Conservation (phyloP, 1,140 invertebrate genomes). For the Patella vulgata region DNA sequence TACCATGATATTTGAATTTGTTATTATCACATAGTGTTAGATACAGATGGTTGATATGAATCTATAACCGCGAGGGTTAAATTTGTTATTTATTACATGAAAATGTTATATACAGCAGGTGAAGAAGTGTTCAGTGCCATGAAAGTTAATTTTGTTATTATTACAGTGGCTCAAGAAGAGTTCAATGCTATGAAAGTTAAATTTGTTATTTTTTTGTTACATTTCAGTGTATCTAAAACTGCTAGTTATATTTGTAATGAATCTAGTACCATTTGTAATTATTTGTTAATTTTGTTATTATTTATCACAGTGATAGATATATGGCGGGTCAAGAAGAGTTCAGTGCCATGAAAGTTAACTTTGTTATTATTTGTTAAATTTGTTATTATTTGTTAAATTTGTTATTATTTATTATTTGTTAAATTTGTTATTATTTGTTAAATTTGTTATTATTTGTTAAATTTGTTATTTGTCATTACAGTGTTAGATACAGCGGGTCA, state of each 20-base stretch:
- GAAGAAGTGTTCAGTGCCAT: not conserved
- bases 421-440: too few species aligned
- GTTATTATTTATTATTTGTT: too few species aligned
- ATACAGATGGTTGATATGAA: too few species aligned
- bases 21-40: too few species aligned
- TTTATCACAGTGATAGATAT: slow-evolving; percentile 66
- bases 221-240: too few species aligned
- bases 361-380: too few species aligned
- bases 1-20: too few species aligned
- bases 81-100: not conserved
- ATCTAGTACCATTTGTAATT: too few species aligned
- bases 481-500: slow-evolving; percentile 73
- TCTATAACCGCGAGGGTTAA: not conserved
- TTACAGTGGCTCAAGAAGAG: not conserved
- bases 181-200: not conserved
- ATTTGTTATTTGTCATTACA: slow-evolving; percentile 50
- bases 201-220: too few species aligned
- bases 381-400: too few species aligned
- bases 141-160: not conserved
- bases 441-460: too few species aligned
- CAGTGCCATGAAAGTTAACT: not conserved
- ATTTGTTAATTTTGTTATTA: slow-evolving; percentile 13
- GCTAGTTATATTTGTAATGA: too few species aligned
- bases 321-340: slow-evolving; percentile 74
- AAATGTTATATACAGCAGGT: not conserved